Conservation (phyloP, 1,140 invertebrate species). For the Heliconius himera region DNA sequence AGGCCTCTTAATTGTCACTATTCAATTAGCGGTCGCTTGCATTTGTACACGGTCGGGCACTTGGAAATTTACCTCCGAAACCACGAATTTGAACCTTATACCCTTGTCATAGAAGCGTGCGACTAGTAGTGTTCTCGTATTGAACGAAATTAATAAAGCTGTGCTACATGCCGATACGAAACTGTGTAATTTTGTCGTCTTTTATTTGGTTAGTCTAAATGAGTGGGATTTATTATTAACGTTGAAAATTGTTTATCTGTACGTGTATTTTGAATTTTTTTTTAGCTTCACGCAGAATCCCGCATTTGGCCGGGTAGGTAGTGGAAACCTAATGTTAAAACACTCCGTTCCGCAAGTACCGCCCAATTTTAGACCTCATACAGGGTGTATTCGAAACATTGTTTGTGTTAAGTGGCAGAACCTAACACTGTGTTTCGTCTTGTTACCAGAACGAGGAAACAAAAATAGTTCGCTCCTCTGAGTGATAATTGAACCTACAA, state of each 20-base stretch:
- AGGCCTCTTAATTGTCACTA: slow-evolving; percentile 40
- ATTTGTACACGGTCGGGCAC: slow-evolving; percentile 15
- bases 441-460: too few relatives aligned
- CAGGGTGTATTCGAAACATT: too few relatives aligned
- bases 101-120: neutral
- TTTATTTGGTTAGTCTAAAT: slow-evolving; percentile 12
- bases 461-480: too few relatives aligned
- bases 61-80: neutral
- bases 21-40: slow-evolving; percentile 41
- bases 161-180: slow-evolving; percentile 7
- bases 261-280: too few relatives aligned
- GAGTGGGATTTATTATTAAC: slow-evolving; percentile 5
- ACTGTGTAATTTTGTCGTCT: slow-evolving; percentile 11
- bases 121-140: neutral
- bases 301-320: too few relatives aligned
- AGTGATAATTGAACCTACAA: too few relatives aligned
- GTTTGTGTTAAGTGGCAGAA: neutral
- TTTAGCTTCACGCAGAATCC: too few relatives aligned
- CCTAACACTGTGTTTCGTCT: neutral
- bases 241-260: neutral
- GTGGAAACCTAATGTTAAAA: too few relatives aligned
- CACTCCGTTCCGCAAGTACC: too few relatives aligned
- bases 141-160: slow-evolving; percentile 23
- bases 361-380: too few relatives aligned
- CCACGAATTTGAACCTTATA: neutral